Percentiles rank a stretch among this genome's conserved stretches.
Conservation (phyloP, 1,140 invertebrate species). For the Caenorhabditis briggsae region DNA sequence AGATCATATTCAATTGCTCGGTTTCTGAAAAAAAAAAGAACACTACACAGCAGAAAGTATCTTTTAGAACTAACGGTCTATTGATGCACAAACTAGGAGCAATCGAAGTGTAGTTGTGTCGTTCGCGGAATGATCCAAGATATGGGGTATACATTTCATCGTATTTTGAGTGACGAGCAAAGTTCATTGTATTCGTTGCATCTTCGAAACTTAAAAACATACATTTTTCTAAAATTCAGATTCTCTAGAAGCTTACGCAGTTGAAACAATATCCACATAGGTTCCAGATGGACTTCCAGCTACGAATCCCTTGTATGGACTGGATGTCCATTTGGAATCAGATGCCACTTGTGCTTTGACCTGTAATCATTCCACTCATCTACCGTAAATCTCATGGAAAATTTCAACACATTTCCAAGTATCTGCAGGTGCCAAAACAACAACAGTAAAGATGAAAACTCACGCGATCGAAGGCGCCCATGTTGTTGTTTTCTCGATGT, state of each 20-base stretch:
- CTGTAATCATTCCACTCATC: neutral
- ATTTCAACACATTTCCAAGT: neutral
- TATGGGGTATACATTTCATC: slow-evolving; percentile 62
- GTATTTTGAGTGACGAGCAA: slow-evolving; percentile 57
- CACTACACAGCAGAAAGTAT: neutral
- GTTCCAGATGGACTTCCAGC: slow-evolving; percentile 57
- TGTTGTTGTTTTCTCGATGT: slow-evolving; percentile 29
- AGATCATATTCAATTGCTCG: slow-evolving; percentile 35
- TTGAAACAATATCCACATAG: slow-evolving; percentile 54
- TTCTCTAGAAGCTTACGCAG: slow-evolving; percentile 25
- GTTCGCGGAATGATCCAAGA: slow-evolving; percentile 61
- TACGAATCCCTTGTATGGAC: slow-evolving; percentile 58
- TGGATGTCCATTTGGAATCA: slow-evolving; percentile 37
- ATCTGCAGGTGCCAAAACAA: neutral
- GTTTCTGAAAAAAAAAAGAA: slow-evolving; percentile 55
- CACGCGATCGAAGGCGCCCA: slow-evolving; percentile 51
- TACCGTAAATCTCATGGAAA: neutral
- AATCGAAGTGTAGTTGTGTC: slow-evolving; percentile 61
- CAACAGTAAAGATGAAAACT: slow-evolving; percentile 25
- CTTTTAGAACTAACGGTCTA: slow-evolving; percentile 8
- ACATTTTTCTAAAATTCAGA: neutral
- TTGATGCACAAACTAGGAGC: slow-evolving; percentile 61
- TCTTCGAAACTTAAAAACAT: slow-evolving; percentile 59
- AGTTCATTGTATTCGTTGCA: slow-evolving; percentile 55
- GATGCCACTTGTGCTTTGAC: slow-evolving; percentile 55